Conservation (phyloP, 2,888 invertebrate genomes). For the Eueremaeus valkanovi region DNA sequence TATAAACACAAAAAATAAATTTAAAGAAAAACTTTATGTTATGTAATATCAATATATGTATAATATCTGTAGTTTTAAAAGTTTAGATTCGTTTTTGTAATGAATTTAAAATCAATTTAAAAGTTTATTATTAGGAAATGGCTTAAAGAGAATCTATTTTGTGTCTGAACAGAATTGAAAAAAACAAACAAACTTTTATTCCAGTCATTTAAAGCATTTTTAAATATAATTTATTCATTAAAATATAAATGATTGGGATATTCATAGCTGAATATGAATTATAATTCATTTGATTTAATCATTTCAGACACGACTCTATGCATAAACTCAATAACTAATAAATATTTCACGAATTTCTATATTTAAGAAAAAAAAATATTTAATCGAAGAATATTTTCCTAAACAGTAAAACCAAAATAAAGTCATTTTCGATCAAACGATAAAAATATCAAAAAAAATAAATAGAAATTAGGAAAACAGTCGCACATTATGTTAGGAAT, state of each 20-base stretch:
- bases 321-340: slow-evolving; percentile 17
- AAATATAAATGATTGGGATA: not conserved
- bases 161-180: no score
- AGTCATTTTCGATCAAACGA: slow-evolving; percentile 9
- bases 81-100: no score
- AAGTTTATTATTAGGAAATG: no score
- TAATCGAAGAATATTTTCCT: not conserved
- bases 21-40: not conserved
- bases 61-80: no score
- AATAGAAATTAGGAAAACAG: not conserved
- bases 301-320: not conserved
- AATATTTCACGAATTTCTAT: slow-evolving; percentile 4
- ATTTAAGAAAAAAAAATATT: no score
- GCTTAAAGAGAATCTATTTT: no score
- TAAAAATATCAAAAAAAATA: not conserved
- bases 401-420: not conserved
- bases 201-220: not conserved
- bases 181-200: no score
- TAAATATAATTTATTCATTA: not conserved
- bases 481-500: not conserved
- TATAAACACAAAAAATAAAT: not conserved
- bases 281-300: slow-evolving; percentile 2
- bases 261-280: not conserved
- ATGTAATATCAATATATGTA: not conserved
- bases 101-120: no score